Evolutionary conservation across 2,888 invertebrate species (phyloP).

Genomic region (Amiota mariae): DNA sequence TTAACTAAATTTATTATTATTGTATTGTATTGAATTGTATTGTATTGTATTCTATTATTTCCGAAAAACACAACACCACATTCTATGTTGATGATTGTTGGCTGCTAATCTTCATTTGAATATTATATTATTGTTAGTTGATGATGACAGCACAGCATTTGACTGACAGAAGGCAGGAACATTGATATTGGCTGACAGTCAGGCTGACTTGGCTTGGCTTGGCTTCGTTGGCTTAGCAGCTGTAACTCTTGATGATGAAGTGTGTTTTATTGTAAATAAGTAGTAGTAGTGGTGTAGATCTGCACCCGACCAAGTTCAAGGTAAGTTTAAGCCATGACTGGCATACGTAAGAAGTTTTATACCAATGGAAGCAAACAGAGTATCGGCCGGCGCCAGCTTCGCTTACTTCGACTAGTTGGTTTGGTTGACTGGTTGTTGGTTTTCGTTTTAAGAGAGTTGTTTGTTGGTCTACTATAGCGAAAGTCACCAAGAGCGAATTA

Average conservation of each 20-base stretch:
- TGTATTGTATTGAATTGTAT: too few species aligned
- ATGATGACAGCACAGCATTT: background rate
- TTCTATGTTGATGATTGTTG: too few species aligned
- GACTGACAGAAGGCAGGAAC: background rate
- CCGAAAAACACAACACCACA: background rate
- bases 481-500: constrained; percentile 6
- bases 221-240: too few species aligned
- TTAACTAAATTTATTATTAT: too few species aligned
- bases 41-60: background rate
- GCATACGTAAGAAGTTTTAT: constrained; percentile 73
- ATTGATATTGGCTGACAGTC: too few species aligned
- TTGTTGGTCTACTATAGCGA: background rate
- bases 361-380: constrained; percentile 47
- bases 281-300: constrained; percentile 43
- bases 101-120: too few species aligned
- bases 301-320: constrained; percentile 72
- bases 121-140: too few species aligned
- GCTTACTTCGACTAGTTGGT: background rate
- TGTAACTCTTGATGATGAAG: constrained; percentile 2
- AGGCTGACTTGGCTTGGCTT: background rate
- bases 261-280: too few species aligned
- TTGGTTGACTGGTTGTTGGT: background rate
- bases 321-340: constrained; percentile 73
- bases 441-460: constrained; percentile 46
- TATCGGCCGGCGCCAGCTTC: background rate